These are phyloP conservation scores for Netta rufina DNA, from an alignment of 2,797 vertebrate genomes.

Conservation along the genomic window DNA sequence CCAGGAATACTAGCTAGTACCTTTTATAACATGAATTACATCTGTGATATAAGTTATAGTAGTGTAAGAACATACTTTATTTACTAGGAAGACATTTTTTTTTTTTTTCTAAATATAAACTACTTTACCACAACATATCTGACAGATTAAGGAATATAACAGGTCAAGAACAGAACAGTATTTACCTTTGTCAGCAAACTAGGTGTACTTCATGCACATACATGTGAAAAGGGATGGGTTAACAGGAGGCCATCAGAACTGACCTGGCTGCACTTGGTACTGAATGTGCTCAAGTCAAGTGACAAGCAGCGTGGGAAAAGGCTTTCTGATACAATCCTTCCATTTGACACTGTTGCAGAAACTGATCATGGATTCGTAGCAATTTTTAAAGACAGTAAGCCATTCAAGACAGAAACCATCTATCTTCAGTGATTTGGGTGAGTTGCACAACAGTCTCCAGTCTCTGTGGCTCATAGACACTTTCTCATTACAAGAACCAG, in stretches of 20 bases:
- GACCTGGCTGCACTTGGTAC: background rate
- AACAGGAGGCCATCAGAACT: background rate
- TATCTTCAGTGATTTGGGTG: no score
- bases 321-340: background rate
- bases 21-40: background rate
- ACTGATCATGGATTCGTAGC: background rate
- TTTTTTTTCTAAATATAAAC: background rate
- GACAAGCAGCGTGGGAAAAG: background rate
- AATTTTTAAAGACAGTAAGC: background rate
- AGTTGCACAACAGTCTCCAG: background rate
- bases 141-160: background rate
- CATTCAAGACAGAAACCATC: no score
- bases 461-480: background rate
- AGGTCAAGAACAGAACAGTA: background rate
- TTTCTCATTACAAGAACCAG: background rate
- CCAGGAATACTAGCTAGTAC: background rate
- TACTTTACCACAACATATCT: background rate
- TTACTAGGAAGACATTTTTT: background rate
- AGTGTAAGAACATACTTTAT: background rate
- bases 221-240: background rate
- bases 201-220: background rate
- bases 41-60: background rate
- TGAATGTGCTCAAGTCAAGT: background rate
- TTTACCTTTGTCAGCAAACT: background rate
- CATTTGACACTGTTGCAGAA: background rate